Evolutionary conservation across 35 echinoderm and acorn worm species (phyloP).

Genomic region (Heliocidaris erythrogramma): DNA sequence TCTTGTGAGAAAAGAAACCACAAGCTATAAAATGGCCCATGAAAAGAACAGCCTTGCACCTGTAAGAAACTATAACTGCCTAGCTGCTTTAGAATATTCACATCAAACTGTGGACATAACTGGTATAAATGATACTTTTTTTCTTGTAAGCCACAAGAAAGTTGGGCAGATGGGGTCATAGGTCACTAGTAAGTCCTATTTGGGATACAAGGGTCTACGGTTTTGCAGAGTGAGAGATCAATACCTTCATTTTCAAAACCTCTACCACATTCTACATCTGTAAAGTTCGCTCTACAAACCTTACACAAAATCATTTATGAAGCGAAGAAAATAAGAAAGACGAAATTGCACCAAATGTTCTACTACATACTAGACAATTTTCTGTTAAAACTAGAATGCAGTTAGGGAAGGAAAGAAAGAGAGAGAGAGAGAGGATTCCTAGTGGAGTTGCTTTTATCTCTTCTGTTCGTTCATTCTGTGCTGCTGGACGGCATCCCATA

Average conservation of each 20-base stretch:
- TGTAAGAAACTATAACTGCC: too few relatives aligned
- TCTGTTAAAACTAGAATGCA: background rate
- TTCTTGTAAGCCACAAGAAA: too few relatives aligned
- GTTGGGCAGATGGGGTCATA: too few relatives aligned
- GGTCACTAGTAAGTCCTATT: too few relatives aligned
- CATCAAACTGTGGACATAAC: too few relatives aligned
- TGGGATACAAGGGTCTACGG: too few relatives aligned
- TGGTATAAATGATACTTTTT: too few relatives aligned
- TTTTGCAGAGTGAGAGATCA: too few relatives aligned
- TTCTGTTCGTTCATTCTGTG: conserved; percentile 46
- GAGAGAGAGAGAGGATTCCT: background rate
- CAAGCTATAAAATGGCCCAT: too few relatives aligned
- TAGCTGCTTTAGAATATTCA: too few relatives aligned
- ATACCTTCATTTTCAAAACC: background rate
- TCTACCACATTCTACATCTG: background rate
- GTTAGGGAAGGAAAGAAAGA: background rate
- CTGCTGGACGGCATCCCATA: conserved; percentile 62
- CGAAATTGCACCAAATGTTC: background rate
- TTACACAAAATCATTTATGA: background rate
- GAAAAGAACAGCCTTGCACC: too few relatives aligned
- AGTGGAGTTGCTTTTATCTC: background rate
- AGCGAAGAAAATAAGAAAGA: background rate
- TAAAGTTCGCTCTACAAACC: background rate
- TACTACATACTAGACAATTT: background rate
- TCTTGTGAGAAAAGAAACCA: too few relatives aligned